Percentiles rank a stretch among this genome's conserved stretches.
Conservation (phyloP, 2,113 vertebrate genomes). For the Scophthalmus maximus region DNA sequence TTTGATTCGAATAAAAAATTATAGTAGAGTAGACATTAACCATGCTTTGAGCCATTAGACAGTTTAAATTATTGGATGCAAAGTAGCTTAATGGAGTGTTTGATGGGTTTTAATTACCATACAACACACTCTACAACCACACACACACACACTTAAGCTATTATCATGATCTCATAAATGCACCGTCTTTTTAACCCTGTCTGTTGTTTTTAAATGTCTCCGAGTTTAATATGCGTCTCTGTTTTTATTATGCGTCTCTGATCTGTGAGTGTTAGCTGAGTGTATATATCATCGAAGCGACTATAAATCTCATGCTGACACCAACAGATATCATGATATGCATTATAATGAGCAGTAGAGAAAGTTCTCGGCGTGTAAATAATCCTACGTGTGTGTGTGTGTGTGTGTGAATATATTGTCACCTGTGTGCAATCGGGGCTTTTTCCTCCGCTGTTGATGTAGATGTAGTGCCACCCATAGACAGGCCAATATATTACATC, state of each 20-base stretch:
- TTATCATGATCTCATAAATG: neutral
- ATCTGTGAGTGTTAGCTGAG: neutral
- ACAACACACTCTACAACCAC: constrained; percentile 18
- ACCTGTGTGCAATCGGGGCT: neutral
- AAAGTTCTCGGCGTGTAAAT: neutral
- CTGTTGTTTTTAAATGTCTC: neutral
- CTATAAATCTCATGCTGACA: neutral
- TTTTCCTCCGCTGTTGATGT: constrained; percentile 29
- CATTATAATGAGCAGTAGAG: constrained; percentile 1
- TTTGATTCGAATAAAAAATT: constrained; percentile 29
- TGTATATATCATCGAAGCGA: neutral
- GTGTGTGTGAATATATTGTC: neutral
- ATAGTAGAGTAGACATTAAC: constrained; percentile 26
- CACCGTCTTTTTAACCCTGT: neutral
- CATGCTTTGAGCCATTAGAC: constrained; percentile 42
- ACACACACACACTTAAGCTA: neutral
- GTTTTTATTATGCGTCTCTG: neutral
- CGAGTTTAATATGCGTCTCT: too few species aligned
- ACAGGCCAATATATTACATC: constrained; percentile 51
- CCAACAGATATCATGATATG: constrained; percentile 6
- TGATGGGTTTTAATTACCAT: constrained; percentile 51
- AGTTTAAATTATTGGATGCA: constrained; percentile 41
- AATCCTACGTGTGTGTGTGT: neutral
- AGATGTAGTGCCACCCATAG: constrained; percentile 66
- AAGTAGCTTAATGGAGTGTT: constrained; percentile 52